Conservation (phyloP, 64 coral and sea anemone species). For the Catalaphyllia jardinei region DNA sequence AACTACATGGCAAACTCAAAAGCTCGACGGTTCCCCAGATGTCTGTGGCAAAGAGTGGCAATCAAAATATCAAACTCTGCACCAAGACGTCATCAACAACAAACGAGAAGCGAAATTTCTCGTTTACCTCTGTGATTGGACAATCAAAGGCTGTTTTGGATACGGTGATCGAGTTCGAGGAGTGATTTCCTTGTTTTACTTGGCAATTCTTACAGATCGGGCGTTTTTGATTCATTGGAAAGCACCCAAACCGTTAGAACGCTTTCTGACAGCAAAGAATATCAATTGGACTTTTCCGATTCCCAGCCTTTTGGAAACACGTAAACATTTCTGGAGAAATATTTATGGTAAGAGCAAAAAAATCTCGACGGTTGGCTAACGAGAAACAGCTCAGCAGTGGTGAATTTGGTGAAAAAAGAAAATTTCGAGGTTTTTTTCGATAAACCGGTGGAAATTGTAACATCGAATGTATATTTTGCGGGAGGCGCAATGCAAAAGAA, state of each 20-base stretch:
- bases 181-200: too few species aligned
- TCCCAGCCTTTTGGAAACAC: conserved; percentile 5
- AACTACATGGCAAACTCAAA: neutral
- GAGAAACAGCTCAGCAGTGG: neutral
- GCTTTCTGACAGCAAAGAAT: too few species aligned
- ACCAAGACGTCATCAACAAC: conserved; percentile 28
- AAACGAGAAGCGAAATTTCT: neutral
- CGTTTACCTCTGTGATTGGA: conserved; percentile 23
- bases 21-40: neutral
- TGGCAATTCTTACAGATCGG: too few species aligned
- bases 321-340: conserved; percentile 43
- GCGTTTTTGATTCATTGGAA: too few species aligned
- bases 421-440: conserved; percentile 28
- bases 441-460: conserved; percentile 25
- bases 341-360: neutral
- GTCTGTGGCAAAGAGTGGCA: conserved; percentile 54
- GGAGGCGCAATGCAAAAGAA: too few species aligned
- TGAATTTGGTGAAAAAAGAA: neutral
- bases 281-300: too few species aligned
- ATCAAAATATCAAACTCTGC: conserved; percentile 27
- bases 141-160: neutral
- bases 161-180: too few species aligned
- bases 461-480: too few species aligned
- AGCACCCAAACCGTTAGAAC: too few species aligned
- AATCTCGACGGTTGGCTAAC: neutral